Evolutionary conservation across 2,888 invertebrate genomes (phyloP).

Genomic region (Lasius platythorax): DNA sequence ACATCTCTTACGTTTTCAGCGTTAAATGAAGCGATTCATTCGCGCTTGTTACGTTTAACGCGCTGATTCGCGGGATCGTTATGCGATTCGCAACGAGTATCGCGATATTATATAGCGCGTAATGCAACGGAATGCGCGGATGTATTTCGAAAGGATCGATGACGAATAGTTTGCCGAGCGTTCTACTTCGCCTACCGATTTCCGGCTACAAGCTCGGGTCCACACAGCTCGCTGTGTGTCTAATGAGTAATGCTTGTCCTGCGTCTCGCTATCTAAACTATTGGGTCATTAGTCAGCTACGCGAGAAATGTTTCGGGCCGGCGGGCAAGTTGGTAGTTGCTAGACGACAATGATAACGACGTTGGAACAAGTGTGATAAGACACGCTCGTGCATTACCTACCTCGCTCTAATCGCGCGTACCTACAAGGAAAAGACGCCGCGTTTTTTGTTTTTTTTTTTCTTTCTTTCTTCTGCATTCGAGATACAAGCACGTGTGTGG

Average conservation of each 20-base stretch:
- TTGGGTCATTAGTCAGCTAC: slow-evolving; percentile 51
- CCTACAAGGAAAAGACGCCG: slow-evolving; percentile 12
- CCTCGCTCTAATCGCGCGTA: slow-evolving; percentile 12
- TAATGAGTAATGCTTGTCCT: slow-evolving; percentile 45
- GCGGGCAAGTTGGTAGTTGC: slow-evolving; percentile 43
- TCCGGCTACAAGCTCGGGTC: background rate
- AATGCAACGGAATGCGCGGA: background rate
- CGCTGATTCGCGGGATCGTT: background rate
- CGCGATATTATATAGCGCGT: background rate
- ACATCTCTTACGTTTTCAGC: background rate
- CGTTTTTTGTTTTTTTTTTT: background rate
- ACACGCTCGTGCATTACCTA: slow-evolving; percentile 15
- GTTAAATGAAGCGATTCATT: background rate
- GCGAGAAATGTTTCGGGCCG: slow-evolving; percentile 50
- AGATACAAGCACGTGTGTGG: slow-evolving; percentile 45
- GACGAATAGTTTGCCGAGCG: background rate
- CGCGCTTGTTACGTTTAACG: background rate
- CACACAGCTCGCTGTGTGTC: background rate
- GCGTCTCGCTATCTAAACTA: slow-evolving; percentile 50
- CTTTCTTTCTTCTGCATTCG: slow-evolving; percentile 28
- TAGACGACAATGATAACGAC: slow-evolving; percentile 49
- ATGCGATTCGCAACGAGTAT: background rate
- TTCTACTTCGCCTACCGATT: slow-evolving; percentile 21
- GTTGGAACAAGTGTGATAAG: slow-evolving; percentile 34
- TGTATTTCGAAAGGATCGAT: slow-evolving; percentile 34